Evolutionary conservation across 1,140 invertebrate genomes (phyloP).

Genomic region (Artemia franciscana): DNA sequence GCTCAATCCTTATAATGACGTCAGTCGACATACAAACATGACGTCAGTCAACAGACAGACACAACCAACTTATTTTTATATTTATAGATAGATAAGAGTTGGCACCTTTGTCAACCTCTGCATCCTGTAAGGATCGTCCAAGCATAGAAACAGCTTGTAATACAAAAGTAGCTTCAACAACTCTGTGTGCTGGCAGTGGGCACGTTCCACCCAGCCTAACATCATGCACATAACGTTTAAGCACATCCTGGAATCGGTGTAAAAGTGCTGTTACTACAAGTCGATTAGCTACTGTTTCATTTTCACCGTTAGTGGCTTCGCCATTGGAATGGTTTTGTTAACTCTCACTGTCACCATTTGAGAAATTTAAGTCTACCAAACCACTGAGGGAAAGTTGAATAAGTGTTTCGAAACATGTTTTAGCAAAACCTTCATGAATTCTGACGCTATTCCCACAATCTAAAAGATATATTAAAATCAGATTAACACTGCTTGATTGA

Average conservation of each 20-base stretch:
- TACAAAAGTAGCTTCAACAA: constrained; percentile 88
- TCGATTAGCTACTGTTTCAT: constrained; percentile 36
- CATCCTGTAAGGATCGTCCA: constrained; percentile 72
- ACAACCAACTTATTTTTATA: too few relatives aligned
- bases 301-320: constrained; percentile 9
- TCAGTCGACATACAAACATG: too few relatives aligned
- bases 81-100: too few relatives aligned
- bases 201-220: constrained; percentile 70
- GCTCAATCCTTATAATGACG: too few relatives aligned
- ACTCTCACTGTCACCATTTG: constrained; percentile 9
- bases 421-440: constrained; percentile 77
- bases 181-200: constrained; percentile 63
- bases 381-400: constrained; percentile 57
- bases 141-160: constrained; percentile 80
- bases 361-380: constrained; percentile 1
- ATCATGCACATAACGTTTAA: constrained; percentile 43
- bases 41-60: too few relatives aligned
- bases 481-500: too few relatives aligned
- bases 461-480: too few relatives aligned
- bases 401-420: constrained; percentile 84
- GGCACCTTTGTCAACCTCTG: constrained; percentile 61
- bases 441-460: constrained; percentile 61
- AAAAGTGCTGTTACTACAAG: constrained; percentile 72
- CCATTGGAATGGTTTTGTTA: neutral
- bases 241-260: constrained; percentile 75